phyloP scores from a whole-genome alignment of 2,888 invertebrate genomes.

The Cyrtodaria siliqua region DNA sequence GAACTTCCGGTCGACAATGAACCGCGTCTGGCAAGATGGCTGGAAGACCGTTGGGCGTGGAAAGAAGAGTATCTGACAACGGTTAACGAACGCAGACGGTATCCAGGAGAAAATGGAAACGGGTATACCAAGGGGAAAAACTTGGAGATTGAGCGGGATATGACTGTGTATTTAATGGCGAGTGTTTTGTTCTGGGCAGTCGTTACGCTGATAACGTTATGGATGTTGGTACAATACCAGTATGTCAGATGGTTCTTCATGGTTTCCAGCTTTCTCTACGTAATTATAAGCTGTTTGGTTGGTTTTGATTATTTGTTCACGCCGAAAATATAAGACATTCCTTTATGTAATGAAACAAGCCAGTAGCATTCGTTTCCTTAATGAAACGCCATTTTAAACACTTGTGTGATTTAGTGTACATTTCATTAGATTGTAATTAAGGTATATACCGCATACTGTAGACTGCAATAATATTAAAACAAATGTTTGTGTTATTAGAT shows the following conservation, averaged over 20 bases:
- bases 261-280: neutral
- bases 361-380: too few relatives aligned
- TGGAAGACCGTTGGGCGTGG: slow-evolving; percentile 84
- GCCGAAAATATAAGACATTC: too few relatives aligned
- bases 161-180: slow-evolving; percentile 16
- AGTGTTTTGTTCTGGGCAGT: slow-evolving; percentile 32
- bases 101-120: slow-evolving; percentile 14
- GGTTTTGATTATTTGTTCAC: slow-evolving; percentile 21
- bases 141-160: slow-evolving; percentile 40
- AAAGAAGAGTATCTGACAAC: slow-evolving; percentile 84
- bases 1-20: slow-evolving; percentile 68
- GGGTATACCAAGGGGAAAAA: slow-evolving; percentile 27
- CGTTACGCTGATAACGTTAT: slow-evolving; percentile 4
- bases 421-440: too few relatives aligned
- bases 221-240: neutral
- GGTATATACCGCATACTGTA: too few relatives aligned
- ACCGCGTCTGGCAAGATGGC: slow-evolving; percentile 79
- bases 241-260: slow-evolving; percentile 10
- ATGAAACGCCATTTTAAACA: too few relatives aligned
- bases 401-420: too few relatives aligned
- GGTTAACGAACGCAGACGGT: slow-evolving; percentile 64
- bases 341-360: too few relatives aligned
- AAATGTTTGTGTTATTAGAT: too few relatives aligned
- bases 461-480: too few relatives aligned
- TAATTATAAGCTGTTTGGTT: neutral